phyloP scores from a whole-genome alignment of 2,888 invertebrate genomes.

The Hecatera dysodea region DNA sequence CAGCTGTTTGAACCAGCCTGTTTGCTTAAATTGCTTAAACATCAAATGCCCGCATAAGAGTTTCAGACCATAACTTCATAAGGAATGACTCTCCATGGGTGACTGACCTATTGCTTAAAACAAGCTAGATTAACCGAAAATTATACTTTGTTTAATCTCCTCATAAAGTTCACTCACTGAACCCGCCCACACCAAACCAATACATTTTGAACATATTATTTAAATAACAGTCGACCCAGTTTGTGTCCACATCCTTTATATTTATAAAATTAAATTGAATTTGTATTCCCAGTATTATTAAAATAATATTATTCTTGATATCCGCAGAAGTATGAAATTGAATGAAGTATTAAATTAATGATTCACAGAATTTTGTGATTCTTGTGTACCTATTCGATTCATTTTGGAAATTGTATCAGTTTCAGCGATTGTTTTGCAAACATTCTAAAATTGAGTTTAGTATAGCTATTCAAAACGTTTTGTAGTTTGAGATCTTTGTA shows the following conservation, averaged over 20 bases:
- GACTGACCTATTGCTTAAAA: not conserved
- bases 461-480: not conserved
- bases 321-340: not conserved
- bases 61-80: no score
- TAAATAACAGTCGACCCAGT: not conserved
- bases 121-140: not conserved
- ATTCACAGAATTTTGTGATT: not conserved
- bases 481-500: not conserved
- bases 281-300: not conserved
- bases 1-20: no score
- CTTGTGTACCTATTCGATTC: not conserved
- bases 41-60: no score
- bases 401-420: not conserved
- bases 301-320: not conserved
- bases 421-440: not conserved
- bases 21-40: no score
- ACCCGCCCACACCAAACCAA: not conserved
- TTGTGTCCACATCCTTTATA: not conserved
- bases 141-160: not conserved
- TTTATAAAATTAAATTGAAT: not conserved
- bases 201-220: not conserved
- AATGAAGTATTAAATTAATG: not conserved
- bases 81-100: no score
- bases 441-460: constrained; percentile 12
- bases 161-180: not conserved